phyloP scores from a whole-genome alignment of 2,888 invertebrate species.

The Cheilosia urbana region DNA sequence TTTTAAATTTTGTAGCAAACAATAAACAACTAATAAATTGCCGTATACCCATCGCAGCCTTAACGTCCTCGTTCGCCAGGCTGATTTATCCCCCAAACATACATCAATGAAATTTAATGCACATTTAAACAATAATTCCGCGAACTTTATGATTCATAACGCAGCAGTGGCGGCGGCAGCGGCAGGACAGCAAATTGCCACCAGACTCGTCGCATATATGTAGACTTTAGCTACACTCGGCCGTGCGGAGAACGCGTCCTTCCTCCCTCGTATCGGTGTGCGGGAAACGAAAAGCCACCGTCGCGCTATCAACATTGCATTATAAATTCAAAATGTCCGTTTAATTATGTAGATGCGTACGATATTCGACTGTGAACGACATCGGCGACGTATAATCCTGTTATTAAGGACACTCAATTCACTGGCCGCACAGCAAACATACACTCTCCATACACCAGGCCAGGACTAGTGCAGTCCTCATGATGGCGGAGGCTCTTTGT shows the following conservation, averaged over 20 bases:
- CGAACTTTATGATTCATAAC: constrained; percentile 74
- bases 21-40: constrained; percentile 75
- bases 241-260: constrained; percentile 24
- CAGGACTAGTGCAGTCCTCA: not conserved
- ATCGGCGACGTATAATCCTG: constrained; percentile 72
- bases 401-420: constrained; percentile 74
- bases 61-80: constrained; percentile 50
- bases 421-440: constrained; percentile 62
- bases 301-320: constrained; percentile 73
- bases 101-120: constrained; percentile 75
- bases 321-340: constrained; percentile 75
- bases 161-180: constrained; percentile 20
- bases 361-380: constrained; percentile 72
- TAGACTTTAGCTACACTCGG: constrained; percentile 29
- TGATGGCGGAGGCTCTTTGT: constrained; percentile 19
- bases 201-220: not conserved
- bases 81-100: constrained; percentile 71
- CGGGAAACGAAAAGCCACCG: constrained; percentile 49
- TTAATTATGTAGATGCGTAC: constrained; percentile 75
- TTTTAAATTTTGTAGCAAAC: constrained; percentile 63
- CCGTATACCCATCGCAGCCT: constrained; percentile 36
- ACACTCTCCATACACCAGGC: constrained; percentile 9
- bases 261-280: constrained; percentile 13
- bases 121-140: constrained; percentile 74
- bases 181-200: not conserved